Evolutionary conservation across 2,888 invertebrate genomes (phyloP), one percentile per base, ranked within the genome.

Genomic region (Smittia aterrima): DNA sequence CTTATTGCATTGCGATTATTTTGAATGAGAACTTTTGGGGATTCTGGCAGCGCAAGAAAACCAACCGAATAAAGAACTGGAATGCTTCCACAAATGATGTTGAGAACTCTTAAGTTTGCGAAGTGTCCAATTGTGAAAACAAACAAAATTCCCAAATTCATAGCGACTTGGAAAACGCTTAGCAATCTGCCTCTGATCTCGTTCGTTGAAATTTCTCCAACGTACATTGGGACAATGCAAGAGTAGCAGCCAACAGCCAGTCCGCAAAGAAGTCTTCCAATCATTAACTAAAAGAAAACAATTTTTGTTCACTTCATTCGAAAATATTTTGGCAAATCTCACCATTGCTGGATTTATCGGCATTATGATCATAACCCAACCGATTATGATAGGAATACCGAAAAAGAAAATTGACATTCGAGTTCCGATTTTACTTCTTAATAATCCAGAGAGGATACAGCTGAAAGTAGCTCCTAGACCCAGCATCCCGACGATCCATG

Each of bases 1-100:
- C 88, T 88, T 0, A 92, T 88, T 7, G 83, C 64, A 1, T 64
- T 62, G 24, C 54, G 54, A 32, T 32, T 9, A 6, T 32, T 32
- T 7, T 32, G 58, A 16, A 72, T 25, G 16, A 72, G 54, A 40
- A 25, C 38, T 20, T 24, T 18, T 20, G 27, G 27, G 1, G 72
- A 20, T 40, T 72, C 72, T 20, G 62, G 62, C 20, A 72, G 32
- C 6, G 32, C 13, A n/a, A 38, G 9, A 24, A 58, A 64, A 20
- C 38, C 58, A 40, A 62, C 20, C 2, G 38, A n/a, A n/a, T 72
- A 64, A 22, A 72, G 22, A n/a, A 72, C 13, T 16, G 62, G 22
- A 41, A 72, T 22, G 4, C 20, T 11, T 16, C 72, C 72, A 22
- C 40, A 72, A 16, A 72, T 40, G 7, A 72, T 58, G 22, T 72